A percentile compares a stretch with the other conserved stretches of the same genome.
phyloP scores from a whole-genome alignment of 2,888 invertebrate genomes.

The Deladenus siricidicola region DNA sequence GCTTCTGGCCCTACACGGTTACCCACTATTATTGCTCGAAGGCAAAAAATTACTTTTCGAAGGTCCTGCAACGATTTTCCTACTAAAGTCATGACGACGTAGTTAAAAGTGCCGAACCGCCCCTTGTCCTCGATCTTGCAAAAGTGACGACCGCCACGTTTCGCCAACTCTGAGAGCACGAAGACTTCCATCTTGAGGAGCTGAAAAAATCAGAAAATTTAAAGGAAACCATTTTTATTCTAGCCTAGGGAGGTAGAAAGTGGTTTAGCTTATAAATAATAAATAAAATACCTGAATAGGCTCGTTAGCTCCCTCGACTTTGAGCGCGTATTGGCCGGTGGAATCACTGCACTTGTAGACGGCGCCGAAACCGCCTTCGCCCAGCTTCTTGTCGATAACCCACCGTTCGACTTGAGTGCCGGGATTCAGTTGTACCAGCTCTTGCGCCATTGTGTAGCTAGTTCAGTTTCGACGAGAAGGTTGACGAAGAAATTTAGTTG shows the following conservation, averaged over 20 bases:
- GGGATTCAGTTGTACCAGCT: constrained; percentile 39
- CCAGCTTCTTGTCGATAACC: constrained; percentile 45
- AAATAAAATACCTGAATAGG: constrained; percentile 20
- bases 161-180: constrained; percentile 43
- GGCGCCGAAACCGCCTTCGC: constrained; percentile 46
- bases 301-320: constrained; percentile 39
- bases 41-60: constrained; percentile 20
- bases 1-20: no score
- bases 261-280: not conserved
- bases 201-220: constrained; percentile 2
- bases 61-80: constrained; percentile 44
- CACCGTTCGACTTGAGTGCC: constrained; percentile 43
- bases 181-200: constrained; percentile 49
- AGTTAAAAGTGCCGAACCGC: constrained; percentile 26
- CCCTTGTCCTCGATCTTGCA: constrained; percentile 51
- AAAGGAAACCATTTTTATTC: not conserved
- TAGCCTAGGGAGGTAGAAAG: not conserved
- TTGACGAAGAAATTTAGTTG: no score
- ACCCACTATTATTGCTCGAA: not conserved
- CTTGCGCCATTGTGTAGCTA: constrained; percentile 25
- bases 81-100: constrained; percentile 33
- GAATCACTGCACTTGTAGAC: constrained; percentile 41
- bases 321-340: constrained; percentile 44
- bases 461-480: no score
- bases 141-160: constrained; percentile 43